phyloP scores from a whole-genome alignment of 2,888 invertebrate genomes.

The Melinopterus prodromus region DNA sequence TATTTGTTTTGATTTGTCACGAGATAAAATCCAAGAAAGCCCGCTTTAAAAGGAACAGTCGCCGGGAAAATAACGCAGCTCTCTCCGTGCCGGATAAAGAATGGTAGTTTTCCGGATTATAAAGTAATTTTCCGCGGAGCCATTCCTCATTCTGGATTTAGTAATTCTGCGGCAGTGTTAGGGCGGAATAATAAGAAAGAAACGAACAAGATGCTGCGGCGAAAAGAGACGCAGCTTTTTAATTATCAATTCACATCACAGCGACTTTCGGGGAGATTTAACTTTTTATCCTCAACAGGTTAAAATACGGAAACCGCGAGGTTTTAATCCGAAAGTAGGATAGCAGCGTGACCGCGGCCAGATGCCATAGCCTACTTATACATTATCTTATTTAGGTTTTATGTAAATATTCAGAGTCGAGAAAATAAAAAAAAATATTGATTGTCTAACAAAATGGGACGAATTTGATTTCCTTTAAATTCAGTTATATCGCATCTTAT shows the following conservation, averaged over 20 bases:
- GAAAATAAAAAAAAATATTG: too few relatives aligned
- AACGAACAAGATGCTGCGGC: not conserved
- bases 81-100: not conserved
- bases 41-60: not conserved
- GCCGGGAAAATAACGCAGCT: not conserved
- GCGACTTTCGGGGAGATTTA: not conserved
- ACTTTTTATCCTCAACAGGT: not conserved
- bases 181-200: not conserved
- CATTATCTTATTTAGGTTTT: not conserved
- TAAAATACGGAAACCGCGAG: not conserved
- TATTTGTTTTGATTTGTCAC: not conserved
- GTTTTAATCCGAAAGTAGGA: not conserved
- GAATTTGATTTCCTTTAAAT: too few relatives aligned
- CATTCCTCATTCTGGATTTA: not conserved
- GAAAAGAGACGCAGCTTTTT: not conserved
- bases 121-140: not conserved
- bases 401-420: not conserved
- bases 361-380: not conserved
- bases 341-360: not conserved
- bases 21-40: not conserved
- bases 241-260: not conserved
- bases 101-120: constrained; percentile 4
- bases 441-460: too few relatives aligned
- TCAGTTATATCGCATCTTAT: too few relatives aligned
- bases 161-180: not conserved